Conservation (phyloP, 1,140 invertebrate species). For the Drosophila carrolli region DNA sequence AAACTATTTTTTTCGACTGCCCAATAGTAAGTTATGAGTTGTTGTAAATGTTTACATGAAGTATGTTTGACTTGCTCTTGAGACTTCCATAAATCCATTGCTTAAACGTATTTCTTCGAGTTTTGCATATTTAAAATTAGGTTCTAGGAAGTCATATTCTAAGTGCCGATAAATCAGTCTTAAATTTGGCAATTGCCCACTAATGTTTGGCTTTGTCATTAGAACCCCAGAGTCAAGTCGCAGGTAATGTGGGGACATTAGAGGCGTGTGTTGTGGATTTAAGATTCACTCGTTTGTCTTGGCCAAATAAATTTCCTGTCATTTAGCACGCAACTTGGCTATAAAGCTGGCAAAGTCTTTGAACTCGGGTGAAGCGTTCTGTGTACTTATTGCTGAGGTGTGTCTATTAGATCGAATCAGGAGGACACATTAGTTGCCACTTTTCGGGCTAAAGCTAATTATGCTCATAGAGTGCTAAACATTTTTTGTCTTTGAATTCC, state of each 20-base stretch:
- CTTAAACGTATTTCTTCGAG: too few species aligned
- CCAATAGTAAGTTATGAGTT: not conserved
- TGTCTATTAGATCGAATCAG: slow-evolving; percentile 33
- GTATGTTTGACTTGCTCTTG: slow-evolving; percentile 15
- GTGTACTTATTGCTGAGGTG: slow-evolving; percentile 36
- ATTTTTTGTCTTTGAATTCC: not conserved
- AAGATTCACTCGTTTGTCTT: slow-evolving; percentile 31
- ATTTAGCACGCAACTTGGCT: slow-evolving; percentile 21
- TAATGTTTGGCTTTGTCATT: slow-evolving; percentile 39
- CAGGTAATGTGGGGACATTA: slow-evolving; percentile 44
- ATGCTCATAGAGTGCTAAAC: too few species aligned
- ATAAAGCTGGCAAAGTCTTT: slow-evolving; percentile 24
- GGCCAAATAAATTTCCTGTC: slow-evolving; percentile 32
- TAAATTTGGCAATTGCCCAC: slow-evolving; percentile 23
- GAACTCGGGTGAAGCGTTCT: slow-evolving; percentile 31
- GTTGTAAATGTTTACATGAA: not conserved
- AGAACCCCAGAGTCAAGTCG: slow-evolving; percentile 17
- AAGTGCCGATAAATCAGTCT: not conserved
- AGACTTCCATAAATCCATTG: slow-evolving; percentile 1
- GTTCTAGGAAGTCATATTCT: too few species aligned
- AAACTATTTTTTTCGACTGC: not conserved
- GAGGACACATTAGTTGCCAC: not conserved
- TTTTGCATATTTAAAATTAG: not conserved
- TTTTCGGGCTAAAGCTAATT: not conserved
- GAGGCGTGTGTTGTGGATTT: slow-evolving; percentile 57